phyloP scores from a whole-genome alignment of 2,888 invertebrate species.

The Allophyes oxyacanthae region DNA sequence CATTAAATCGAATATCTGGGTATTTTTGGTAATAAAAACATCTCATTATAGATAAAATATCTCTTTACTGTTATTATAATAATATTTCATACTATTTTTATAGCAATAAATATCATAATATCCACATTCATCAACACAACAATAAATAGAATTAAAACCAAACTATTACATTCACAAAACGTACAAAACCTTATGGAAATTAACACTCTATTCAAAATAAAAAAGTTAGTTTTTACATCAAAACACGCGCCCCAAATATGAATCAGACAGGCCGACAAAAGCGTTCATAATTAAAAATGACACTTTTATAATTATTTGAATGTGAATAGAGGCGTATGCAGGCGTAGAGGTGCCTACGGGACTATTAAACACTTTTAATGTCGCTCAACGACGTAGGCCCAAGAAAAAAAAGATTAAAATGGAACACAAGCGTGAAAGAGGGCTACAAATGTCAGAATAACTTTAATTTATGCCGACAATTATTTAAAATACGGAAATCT shows the following conservation, averaged over 20 bases:
- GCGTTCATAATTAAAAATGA: constrained; percentile 81
- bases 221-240: constrained; percentile 34
- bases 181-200: constrained; percentile 48
- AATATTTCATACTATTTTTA: constrained; percentile 1
- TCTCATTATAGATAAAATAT: too few species aligned
- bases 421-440: constrained; percentile 62
- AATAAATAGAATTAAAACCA: constrained; percentile 29
- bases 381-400: constrained; percentile 42
- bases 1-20: too few species aligned
- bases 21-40: too few species aligned
- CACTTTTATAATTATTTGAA: constrained; percentile 79
- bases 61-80: too few species aligned
- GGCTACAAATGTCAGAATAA: constrained; percentile 73
- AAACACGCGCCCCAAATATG: constrained; percentile 59
- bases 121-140: constrained; percentile 19
- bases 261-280: constrained; percentile 74
- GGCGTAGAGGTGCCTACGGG: constrained; percentile 59
- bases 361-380: constrained; percentile 68
- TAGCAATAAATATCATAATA: constrained; percentile 19
- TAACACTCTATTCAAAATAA: constrained; percentile 31
- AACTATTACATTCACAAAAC: constrained; percentile 35
- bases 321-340: constrained; percentile 62
- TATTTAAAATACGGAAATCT: constrained; percentile 71
- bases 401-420: constrained; percentile 48
- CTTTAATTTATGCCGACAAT: constrained; percentile 77